Evolutionary conservation across 2,113 vertebrate species (phyloP), one percentile per base, ranked within the genome.

Genomic region (Pelecanus crispus): DNA sequence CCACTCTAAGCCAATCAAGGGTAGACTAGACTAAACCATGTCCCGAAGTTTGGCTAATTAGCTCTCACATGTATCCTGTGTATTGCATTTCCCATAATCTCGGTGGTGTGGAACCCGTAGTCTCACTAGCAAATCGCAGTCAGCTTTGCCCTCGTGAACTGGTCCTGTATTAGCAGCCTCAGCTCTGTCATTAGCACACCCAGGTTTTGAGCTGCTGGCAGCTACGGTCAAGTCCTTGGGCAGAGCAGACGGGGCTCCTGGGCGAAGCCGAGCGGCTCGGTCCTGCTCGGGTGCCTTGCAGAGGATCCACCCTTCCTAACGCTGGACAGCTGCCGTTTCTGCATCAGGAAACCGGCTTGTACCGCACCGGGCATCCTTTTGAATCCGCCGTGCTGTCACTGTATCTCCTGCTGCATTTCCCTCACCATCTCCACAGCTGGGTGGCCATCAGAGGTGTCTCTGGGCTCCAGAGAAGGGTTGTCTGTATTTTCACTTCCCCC

Each of bases 21-120:
- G n/a, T n/a, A n/a, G n/a, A n/a, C n/a, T n/a, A n/a, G n/a, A n/a
- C n/a, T n/a, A n/a, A n/a, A n/a, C n/a, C n/a, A n/a, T n/a, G n/a
- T n/a, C n/a, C n/a, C n/a, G n/a, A 36, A 59, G 29, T 86, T 59
- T 74, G 32, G 44, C 29, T 82, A 8, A 47, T 88, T 71, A 38
- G 25, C 29, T 90, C 0, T 45, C 70, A 0, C 11, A 32, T 1
- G 0, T 68, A 21, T 28, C 36, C 36, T 58, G 8, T n/a, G 0
- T 88, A 5, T 26, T 50, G 50, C 45, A 21, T 80, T 92, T 75
- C 52, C n/a, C 29, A 3, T 62, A 13, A 47, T 29, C 49, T 62
- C 1, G 1, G 5, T 10, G 5, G 32, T 36, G 40, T 40, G 71
- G 40, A 72, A 44, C 44, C 50, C 15, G 1, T 12, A 22, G 52